A percentile compares a stretch with the other conserved stretches of the same genome.
These are phyloP conservation scores for Columba janthina DNA, from an alignment of 2,113 vertebrate species.

Conservation along the genomic window DNA sequence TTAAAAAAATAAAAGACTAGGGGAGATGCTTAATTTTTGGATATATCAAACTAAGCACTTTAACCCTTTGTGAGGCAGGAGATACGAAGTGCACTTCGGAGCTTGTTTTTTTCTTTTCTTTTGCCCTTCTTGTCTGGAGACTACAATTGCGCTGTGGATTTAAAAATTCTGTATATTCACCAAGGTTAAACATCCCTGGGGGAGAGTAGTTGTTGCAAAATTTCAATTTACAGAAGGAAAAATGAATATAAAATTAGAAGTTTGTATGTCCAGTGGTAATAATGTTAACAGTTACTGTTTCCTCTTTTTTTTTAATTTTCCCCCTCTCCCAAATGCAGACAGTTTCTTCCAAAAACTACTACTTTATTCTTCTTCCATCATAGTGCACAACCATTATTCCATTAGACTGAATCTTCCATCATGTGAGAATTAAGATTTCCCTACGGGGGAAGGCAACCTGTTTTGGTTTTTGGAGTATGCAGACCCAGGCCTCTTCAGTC, in stretches of 20 bases:
- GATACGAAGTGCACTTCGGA: slow-evolving; percentile 41
- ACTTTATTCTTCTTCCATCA: not conserved
- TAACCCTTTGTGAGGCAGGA: slow-evolving; percentile 53
- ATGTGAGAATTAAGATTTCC: not conserved
- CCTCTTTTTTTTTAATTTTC: not conserved
- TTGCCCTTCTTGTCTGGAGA: not conserved
- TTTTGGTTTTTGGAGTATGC: not conserved
- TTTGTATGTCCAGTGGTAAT: not conserved
- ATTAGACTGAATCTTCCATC: not conserved
- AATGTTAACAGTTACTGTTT: not conserved
- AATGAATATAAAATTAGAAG: not conserved
- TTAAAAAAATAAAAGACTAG: slow-evolving; percentile 90
- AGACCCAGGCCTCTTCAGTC: not conserved
- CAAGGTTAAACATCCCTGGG: not conserved
- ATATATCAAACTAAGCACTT: slow-evolving; percentile 48
- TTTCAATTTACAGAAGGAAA: not conserved
- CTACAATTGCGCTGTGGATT: slow-evolving; percentile 13
- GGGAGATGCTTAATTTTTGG: slow-evolving; percentile 6
- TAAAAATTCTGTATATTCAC: slow-evolving; percentile 24
- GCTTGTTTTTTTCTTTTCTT: not conserved
- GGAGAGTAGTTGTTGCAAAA: not conserved
- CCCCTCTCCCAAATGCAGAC: not conserved
- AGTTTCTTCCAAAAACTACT: not conserved
- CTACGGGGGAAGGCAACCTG: not conserved
- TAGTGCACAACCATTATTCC: not conserved